These are phyloP conservation scores for Patella ulyssiponensis DNA, from an alignment of 2,888 invertebrate genomes.

Conservation along the genomic window DNA sequence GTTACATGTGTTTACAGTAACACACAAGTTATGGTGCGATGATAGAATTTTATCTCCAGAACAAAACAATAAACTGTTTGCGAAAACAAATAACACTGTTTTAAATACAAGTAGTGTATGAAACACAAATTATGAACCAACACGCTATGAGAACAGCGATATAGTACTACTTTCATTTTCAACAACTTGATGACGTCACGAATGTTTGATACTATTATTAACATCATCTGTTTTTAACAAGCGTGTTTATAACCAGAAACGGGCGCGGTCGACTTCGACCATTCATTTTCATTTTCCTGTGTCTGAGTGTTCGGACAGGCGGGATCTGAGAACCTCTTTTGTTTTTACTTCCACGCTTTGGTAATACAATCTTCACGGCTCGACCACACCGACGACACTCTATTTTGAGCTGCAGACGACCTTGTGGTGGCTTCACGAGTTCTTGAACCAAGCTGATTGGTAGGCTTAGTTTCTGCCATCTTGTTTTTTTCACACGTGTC, in stretches of 20 bases:
- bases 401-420: constrained; percentile 24
- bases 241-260: neutral
- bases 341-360: constrained; percentile 2
- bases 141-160: too few relatives aligned
- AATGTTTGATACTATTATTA: neutral
- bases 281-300: neutral
- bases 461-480: constrained; percentile 35
- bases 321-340: neutral
- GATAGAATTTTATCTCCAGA: too few relatives aligned
- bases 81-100: too few relatives aligned
- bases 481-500: constrained; percentile 30
- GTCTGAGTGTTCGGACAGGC: neutral
- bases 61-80: too few relatives aligned
- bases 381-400: constrained; percentile 31
- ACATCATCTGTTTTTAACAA: neutral
- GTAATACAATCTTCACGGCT: constrained; percentile 18
- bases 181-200: too few relatives aligned
- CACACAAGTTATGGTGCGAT: too few relatives aligned
- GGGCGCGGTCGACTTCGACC: neutral
- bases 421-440: constrained; percentile 19
- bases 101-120: too few relatives aligned
- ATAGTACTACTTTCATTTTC: too few relatives aligned
- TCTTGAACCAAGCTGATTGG: constrained; percentile 31
- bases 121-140: too few relatives aligned
- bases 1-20: too few relatives aligned